Evolutionary conservation across 2,797 vertebrate species (phyloP).

Genomic region (Alauda arvensis): DNA sequence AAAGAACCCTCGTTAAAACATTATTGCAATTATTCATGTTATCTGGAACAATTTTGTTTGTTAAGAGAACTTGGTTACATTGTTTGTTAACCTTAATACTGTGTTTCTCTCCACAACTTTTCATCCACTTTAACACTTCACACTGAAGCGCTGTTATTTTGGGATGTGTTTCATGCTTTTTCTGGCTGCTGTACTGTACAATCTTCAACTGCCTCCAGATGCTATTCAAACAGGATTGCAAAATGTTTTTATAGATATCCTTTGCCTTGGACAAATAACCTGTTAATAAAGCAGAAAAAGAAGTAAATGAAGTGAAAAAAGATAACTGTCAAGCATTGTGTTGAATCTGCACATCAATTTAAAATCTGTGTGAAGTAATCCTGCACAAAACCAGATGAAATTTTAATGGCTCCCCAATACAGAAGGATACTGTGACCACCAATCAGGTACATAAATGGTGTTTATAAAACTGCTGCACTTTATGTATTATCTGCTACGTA

Average conservation of each 20-base stretch:
- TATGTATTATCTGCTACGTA: not conserved
- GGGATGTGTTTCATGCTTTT: constrained; percentile 73
- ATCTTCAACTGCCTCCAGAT: constrained; percentile 82
- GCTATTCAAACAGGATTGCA: constrained; percentile 73
- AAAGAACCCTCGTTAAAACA: not conserved
- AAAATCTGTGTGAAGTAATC: not conserved
- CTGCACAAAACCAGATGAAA: not conserved
- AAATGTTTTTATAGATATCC: constrained; percentile 68
- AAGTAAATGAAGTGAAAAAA: not conserved
- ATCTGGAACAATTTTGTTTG: not conserved
- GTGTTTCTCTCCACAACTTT: constrained; percentile 21
- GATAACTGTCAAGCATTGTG: not conserved
- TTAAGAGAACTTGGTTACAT: not conserved
- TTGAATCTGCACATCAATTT: not conserved
- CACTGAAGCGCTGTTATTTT: constrained; percentile 80
- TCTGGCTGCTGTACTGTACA: constrained; percentile 78
- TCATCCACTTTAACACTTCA: constrained; percentile 74
- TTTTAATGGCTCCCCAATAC: not conserved
- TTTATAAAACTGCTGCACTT: not conserved
- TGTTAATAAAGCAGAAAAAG: constrained; percentile 60
- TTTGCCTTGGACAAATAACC: constrained; percentile 83
- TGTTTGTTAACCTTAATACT: constrained; percentile 67
- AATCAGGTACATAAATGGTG: not conserved
- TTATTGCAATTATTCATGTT: not conserved
- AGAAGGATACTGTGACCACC: not conserved